Evolutionary conservation across 2,797 vertebrate species (phyloP).

Genomic region (Salarias fasciatus): DNA sequence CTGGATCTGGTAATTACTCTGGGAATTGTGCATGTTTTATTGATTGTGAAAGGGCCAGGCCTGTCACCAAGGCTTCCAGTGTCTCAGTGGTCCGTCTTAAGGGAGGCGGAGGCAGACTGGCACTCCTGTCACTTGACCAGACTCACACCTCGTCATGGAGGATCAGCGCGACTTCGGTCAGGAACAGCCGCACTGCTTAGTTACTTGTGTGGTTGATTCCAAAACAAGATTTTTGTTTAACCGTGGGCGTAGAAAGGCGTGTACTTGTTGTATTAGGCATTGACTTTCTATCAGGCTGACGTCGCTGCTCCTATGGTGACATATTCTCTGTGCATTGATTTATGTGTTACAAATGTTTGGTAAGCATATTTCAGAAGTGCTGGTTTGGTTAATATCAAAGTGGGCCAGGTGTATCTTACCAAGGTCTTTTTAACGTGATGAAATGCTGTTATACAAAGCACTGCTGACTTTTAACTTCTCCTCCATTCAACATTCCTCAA

Average conservation of each 20-base stretch:
- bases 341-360: constrained; percentile 64
- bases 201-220: background rate
- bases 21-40: constrained; percentile 80
- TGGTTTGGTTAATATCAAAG: constrained; percentile 67
- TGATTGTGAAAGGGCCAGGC: constrained; percentile 79
- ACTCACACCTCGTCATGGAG: constrained; percentile 42
- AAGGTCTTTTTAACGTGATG: constrained; percentile 41
- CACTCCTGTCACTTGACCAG: constrained; percentile 49
- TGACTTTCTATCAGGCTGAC: constrained; percentile 72
- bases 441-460: constrained; percentile 18
- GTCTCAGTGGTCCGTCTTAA: constrained; percentile 56
- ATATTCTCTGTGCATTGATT: constrained; percentile 67
- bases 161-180: constrained; percentile 17
- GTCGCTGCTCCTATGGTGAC: constrained; percentile 66
- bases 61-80: constrained; percentile 70
- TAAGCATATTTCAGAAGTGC: constrained; percentile 74
- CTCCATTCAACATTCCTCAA: too few species aligned
- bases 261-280: constrained; percentile 56
- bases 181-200: constrained; percentile 9
- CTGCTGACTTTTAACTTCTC: background rate
- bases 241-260: constrained; percentile 39
- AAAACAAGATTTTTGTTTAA: constrained; percentile 11
- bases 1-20: constrained; percentile 77
- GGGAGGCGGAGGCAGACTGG: constrained; percentile 47
- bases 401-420: constrained; percentile 48